A percentile compares a stretch with the other conserved stretches of the same genome.
Evolutionary conservation across 2,113 vertebrate genomes (phyloP).

Genomic region (Echinops telfairi): DNA sequence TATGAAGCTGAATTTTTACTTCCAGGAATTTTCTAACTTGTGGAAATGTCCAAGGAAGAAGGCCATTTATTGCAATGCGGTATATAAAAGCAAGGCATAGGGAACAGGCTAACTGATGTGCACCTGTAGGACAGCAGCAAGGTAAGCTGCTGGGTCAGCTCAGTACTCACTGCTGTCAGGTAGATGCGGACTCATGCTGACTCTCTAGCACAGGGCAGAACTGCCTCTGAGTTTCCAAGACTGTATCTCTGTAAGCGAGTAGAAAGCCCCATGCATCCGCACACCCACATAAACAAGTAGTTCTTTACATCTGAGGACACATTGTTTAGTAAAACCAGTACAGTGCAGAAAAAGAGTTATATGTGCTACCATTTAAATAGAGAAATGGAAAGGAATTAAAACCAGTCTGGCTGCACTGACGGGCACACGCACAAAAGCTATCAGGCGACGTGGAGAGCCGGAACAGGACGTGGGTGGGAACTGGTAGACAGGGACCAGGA

Average conservation of each 20-base stretch:
- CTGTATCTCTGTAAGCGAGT: neutral
- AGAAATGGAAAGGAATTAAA: neutral
- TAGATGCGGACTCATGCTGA: no score
- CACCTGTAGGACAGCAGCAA: neutral
- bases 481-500: no score
- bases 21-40: slow-evolving; percentile 37
- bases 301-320: neutral
- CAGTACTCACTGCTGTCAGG: neutral
- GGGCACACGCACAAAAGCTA: neutral
- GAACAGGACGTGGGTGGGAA: neutral
- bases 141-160: neutral
- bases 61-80: neutral
- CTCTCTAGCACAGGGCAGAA: no score
- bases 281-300: neutral
- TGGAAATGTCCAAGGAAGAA: slow-evolving; percentile 40
- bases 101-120: neutral
- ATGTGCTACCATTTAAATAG: neutral
- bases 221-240: no score
- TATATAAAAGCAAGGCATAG: neutral
- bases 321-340: slow-evolving; percentile 17
- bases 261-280: no score
- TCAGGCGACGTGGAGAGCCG: neutral
- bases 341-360: neutral
- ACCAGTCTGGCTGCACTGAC: neutral
- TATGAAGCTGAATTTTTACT: neutral